These are phyloP conservation scores for Periophthalmus modestus DNA, from an alignment of 2,113 vertebrate genomes.

Conservation along the genomic window DNA sequence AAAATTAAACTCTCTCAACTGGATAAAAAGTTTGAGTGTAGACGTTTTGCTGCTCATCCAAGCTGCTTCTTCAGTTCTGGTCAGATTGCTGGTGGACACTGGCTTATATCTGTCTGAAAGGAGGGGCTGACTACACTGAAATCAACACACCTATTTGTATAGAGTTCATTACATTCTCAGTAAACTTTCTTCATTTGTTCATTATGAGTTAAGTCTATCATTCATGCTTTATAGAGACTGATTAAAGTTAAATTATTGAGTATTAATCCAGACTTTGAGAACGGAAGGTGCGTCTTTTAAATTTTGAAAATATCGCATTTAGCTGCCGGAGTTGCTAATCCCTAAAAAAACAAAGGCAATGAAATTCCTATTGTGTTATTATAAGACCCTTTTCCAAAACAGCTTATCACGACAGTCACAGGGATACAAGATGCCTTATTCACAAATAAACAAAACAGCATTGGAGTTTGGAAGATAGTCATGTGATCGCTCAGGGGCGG, in stretches of 20 bases:
- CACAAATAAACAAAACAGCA: slow-evolving; percentile 59
- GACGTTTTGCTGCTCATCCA: no score
- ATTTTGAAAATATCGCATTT: slow-evolving; percentile 57
- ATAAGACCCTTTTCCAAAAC: slow-evolving; percentile 33
- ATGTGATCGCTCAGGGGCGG: slow-evolving; percentile 30
- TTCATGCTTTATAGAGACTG: no score
- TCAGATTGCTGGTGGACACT: no score
- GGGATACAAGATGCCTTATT: slow-evolving; percentile 68
- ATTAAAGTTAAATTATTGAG: slow-evolving; percentile 15
- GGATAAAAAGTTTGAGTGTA: no score
- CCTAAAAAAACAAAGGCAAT: slow-evolving; percentile 62
- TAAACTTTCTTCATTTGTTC: no score
- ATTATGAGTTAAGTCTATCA: no score
- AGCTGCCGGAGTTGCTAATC: slow-evolving; percentile 69
- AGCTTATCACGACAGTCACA: slow-evolving; percentile 63
- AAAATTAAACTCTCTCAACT: no score
- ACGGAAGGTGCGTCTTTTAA: slow-evolving; percentile 61
- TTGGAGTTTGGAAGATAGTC: slow-evolving; percentile 60
- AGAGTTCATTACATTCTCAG: no score
- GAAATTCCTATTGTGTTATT: slow-evolving; percentile 53
- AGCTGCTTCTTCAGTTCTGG: no score
- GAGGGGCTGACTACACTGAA: no score
- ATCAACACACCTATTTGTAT: no score
- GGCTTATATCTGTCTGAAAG: no score
- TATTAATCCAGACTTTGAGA: slow-evolving; percentile 40